Percentiles rank a stretch among this genome's conserved stretches.
Evolutionary conservation across 2,797 vertebrate genomes (phyloP).

Genomic region (Calcarius lapponicus): DNA sequence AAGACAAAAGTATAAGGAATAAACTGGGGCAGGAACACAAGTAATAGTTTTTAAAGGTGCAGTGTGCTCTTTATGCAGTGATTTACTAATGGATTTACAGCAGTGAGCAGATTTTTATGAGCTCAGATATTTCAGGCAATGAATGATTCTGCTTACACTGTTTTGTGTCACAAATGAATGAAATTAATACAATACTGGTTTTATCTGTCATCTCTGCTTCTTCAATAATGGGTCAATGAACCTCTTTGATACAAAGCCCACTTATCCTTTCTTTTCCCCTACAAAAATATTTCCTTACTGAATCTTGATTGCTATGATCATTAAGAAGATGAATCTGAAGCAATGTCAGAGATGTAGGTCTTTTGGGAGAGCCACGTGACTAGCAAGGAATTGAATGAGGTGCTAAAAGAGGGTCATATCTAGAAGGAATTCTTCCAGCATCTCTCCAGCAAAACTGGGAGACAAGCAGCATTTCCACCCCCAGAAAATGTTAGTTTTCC

Average conservation of each 20-base stretch:
- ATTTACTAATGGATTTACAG: conserved; percentile 9
- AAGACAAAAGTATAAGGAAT: neutral
- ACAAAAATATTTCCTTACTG: conserved; percentile 26
- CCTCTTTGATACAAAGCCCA: neutral
- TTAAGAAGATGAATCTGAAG: neutral
- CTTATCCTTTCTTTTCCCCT: neutral
- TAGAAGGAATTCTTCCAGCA: neutral
- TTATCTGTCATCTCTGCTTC: neutral
- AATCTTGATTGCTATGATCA: neutral
- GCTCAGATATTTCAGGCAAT: neutral
- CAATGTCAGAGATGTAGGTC: neutral
- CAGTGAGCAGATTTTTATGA: conserved; percentile 12
- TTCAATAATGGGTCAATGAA: neutral
- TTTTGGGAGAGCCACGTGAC: neutral
- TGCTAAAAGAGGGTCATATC: neutral
- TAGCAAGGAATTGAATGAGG: neutral
- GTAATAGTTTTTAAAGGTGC: conserved; percentile 18
- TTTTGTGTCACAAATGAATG: neutral
- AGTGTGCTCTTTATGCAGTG: neutral
- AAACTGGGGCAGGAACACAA: neutral
- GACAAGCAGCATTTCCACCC: neutral
- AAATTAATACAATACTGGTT: neutral
- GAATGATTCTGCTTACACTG: neutral
- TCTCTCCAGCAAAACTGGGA: neutral
- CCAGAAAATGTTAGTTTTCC: neutral